Evolutionary conservation across 2,888 invertebrate genomes (phyloP), one percentile per base, ranked within the genome.

Genomic region (Apamea monoglypha): DNA sequence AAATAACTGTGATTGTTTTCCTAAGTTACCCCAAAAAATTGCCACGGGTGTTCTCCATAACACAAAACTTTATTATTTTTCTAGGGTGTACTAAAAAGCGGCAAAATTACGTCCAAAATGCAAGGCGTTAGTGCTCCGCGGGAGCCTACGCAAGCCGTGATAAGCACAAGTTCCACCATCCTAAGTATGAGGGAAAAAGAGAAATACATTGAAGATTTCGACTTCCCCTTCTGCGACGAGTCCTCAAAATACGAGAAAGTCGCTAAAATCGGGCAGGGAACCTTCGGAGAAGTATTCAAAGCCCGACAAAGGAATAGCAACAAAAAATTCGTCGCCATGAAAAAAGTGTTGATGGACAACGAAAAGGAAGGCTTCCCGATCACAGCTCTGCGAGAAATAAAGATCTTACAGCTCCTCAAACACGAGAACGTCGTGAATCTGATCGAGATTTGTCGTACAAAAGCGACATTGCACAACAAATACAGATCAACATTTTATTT

Each of bases 291-390:
- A 94, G 99, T 99, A 21, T 99, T 99, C 95, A 99, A 99, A 95
- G 99, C 99, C 0, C 97, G 98, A 78, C 99, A 99, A 81, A 98
- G 98, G 92, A 98, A 96, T 74, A 98, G 98, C 84, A 98, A 98
- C 74, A 98, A 98, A 95, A 98, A 98, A 92, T 98, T 99, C 92
- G 99, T 99, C 0, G 99, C 99, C 0, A 98, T 99, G 98, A 99
- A 99, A 93, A 99, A 99, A 96, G 99, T 99, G 18, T 96, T 99
- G 6, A 99, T 99, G 99, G 99, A 99, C 92, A 99, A 99, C 95
- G 99, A 99, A 96, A 99, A 99, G 94, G 99, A 99, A 97, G 99
- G 99, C 72, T 99, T 99, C 94, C 99, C 99, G 0, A 99, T 99
- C 87, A 99, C 99, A 61, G 99, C 99, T 0, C 94, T 99, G 84